phyloP scores from a whole-genome alignment of 2,113 vertebrate genomes.

The Mustela nigripes region DNA sequence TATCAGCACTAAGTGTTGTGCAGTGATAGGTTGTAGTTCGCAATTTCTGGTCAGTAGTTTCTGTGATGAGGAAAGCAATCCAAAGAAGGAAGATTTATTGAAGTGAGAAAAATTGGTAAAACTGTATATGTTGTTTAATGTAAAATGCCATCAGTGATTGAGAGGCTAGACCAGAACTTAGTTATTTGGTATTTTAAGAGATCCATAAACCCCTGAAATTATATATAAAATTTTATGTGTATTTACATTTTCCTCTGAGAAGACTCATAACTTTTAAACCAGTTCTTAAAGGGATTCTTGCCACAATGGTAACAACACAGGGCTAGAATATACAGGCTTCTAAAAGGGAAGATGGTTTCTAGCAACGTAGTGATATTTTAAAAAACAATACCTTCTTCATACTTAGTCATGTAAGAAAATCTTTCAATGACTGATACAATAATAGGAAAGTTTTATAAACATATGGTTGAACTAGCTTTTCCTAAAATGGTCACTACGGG shows the following conservation, averaged over 20 bases:
- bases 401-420: conserved; percentile 39
- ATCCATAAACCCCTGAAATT: not conserved
- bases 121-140: not conserved
- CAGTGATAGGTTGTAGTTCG: not conserved
- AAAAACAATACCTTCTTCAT: not conserved
- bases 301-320: not conserved
- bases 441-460: conserved; percentile 24
- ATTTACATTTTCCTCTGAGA: conserved; percentile 48
- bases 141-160: not conserved
- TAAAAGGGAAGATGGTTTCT: not conserved
- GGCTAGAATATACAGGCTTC: not conserved
- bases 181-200: conserved; percentile 8
- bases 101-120: not conserved
- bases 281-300: not conserved
- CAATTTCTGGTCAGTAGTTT: not conserved
- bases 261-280: not conserved
- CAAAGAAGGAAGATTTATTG: not conserved
- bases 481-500: not conserved
- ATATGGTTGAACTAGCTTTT: not conserved
- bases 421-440: conserved; percentile 44
- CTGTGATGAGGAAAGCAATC: not conserved
- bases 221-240: not conserved
- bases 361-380: not conserved
- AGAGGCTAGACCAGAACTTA: not conserved
- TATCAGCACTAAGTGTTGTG: not conserved